Evolutionary conservation across 2,113 vertebrate genomes (phyloP).

Genomic region (Xenopus laevis): DNA sequence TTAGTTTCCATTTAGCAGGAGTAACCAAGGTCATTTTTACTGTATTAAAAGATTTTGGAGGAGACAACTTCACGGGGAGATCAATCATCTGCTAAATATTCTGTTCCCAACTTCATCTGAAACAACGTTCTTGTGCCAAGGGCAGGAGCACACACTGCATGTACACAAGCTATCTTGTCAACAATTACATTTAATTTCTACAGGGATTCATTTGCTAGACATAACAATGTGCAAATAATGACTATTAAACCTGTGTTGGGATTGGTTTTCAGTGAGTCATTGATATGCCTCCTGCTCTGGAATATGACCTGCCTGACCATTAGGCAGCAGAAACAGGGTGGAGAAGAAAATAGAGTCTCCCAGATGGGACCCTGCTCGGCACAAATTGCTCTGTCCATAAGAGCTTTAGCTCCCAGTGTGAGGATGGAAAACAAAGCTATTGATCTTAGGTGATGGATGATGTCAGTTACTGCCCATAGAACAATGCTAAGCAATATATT

Average conservation of each 20-base stretch:
- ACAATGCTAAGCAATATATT: slow-evolving; percentile 46
- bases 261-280: background rate
- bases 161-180: background rate
- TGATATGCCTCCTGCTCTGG: slow-evolving; percentile 10
- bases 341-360: slow-evolving; percentile 27
- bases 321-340: slow-evolving; percentile 19
- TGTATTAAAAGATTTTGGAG: no score
- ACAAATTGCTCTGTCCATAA: slow-evolving; percentile 42
- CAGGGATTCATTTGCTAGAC: background rate
- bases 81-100: background rate
- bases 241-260: background rate
- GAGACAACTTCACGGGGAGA: no score
- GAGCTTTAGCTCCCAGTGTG: slow-evolving; percentile 36
- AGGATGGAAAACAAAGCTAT: slow-evolving; percentile 44
- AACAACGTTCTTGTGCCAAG: background rate
- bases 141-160: background rate
- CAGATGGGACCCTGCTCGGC: slow-evolving; percentile 26
- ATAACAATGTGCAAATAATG: background rate
- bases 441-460: slow-evolving; percentile 42
- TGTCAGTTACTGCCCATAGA: slow-evolving; percentile 46
- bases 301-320: slow-evolving; percentile 31
- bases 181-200: background rate
- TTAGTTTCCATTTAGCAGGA: no score
- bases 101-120: background rate
- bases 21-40: no score